These are phyloP conservation scores for Plemyria rubiginata DNA, from an alignment of 2,888 invertebrate species.

Conservation along the genomic window DNA sequence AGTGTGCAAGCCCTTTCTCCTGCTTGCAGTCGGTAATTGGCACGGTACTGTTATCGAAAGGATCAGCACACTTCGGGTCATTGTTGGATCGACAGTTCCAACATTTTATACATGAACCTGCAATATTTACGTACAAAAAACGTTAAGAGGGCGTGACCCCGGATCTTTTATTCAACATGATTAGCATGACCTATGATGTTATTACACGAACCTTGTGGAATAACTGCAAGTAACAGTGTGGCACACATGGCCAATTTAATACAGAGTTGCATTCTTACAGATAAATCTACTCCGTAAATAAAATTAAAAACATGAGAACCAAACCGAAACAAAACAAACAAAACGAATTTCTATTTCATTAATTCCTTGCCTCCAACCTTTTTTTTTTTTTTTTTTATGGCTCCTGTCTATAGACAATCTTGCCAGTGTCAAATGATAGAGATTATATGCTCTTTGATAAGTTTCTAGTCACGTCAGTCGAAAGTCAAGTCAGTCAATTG, in stretches of 20 bases:
- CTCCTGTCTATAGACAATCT: too few relatives aligned
- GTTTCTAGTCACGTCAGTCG: too few relatives aligned
- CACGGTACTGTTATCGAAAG: constrained; percentile 95
- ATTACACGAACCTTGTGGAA: constrained; percentile 46
- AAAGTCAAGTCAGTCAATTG: too few relatives aligned
- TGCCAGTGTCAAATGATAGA: too few relatives aligned
- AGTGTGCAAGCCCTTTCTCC: constrained; percentile 85
- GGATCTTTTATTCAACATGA: background rate
- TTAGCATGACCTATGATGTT: background rate
- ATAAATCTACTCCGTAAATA: background rate
- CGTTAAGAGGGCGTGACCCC: constrained; percentile 63
- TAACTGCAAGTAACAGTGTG: constrained; percentile 42
- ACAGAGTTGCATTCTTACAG: constrained; percentile 22
- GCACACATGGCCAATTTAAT: constrained; percentile 16
- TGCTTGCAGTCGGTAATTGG: constrained; percentile 93
- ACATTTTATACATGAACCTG: constrained; percentile 91
- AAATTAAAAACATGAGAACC: background rate
- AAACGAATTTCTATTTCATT: too few relatives aligned
- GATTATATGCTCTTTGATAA: too few relatives aligned
- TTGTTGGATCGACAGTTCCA: constrained; percentile 96
- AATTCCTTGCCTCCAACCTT: too few relatives aligned
- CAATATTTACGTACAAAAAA: constrained; percentile 46
- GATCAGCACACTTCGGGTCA: constrained; percentile 96
- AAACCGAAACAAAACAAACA: background rate
- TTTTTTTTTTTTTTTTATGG: too few relatives aligned